Evolutionary conservation across 2,113 vertebrate species (phyloP), one percentile per base, ranked within the genome.

Genomic region (Xiphorhynchus elegans): DNA sequence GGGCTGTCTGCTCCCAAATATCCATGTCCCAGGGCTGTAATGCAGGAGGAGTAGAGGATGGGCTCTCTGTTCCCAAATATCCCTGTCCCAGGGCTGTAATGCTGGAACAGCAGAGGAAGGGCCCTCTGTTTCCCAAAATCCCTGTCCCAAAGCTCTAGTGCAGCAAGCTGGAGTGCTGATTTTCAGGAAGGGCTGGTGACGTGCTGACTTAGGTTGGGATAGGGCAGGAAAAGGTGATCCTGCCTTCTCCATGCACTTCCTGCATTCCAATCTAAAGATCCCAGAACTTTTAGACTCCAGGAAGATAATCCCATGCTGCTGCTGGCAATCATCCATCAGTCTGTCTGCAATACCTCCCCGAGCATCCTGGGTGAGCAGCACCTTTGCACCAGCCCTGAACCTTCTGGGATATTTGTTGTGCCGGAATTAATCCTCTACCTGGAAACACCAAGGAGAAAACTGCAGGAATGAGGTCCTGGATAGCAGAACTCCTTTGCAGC

Each of bases 191-290:
- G 10, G 33, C 13, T 62, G 73, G 11, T 19, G 69, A 84, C 33
- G 19, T 20, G 35, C 52, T 67, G 77, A 2, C 8, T 35, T 17
- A 37, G 12, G 23, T 12, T 26, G 29, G 37, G 50, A 50, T 23
- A 11, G 11, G 55, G 20, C 8, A 11, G 52, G 18, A 47, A 56
- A 49, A 21, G 23, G 23, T 0, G 35, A 8, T 55, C 33, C 14
- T 8, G 1, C 59, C 50, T 86, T 79, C 15, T 17, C 75, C 5
- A 1, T 6, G 9, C 0, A 0, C 39, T 20, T n/a, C 8, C 9
- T 55, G 10, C 50, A 29, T 53, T 26, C 20, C 26, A 62, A 25
- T 16, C 31, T 40, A 3, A 63, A 55, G 42, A 8, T 33, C 9
- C 56, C 56, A 26, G 19, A 55, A 5, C 13, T 47, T 37, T 20